Evolutionary conservation across 2,113 vertebrate genomes (phyloP), one percentile per base, ranked within the genome.

Genomic region (Hucho hucho): DNA sequence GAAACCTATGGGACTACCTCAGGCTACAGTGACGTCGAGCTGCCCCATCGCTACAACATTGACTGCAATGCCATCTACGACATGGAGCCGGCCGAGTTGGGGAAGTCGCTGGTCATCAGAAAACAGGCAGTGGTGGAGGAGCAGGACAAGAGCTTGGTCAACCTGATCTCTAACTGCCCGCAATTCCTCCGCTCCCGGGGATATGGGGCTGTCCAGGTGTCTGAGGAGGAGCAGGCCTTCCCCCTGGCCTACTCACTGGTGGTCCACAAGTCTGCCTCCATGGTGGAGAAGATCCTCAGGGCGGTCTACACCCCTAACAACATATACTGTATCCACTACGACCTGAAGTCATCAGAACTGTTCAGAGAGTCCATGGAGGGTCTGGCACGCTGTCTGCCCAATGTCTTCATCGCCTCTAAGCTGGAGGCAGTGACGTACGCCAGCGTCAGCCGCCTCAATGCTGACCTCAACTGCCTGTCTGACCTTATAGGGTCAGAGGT

Each of bases 301-400:
- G 84, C 95, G 12, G 84, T 96, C 65, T 96, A 95, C 64, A 90
- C 85, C 75, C 91, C 24, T 79, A 90, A 94, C 46, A 96, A 96
- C 76, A 78, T 96, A 79, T 96, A 96, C 81, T 96, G 95, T 75
- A 95, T 96, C 61, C 95, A 96, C 88, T 95, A 95, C 80, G 95
- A 96, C 81, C 87, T 75, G 59, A 96, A 96, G 83, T 91, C 95
- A 25, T 43, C 92, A 3, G 79, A 78, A 46, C 65, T 73, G 64
- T 96, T 96, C 84, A 94, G 94, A 83, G 79, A 78, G 65, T 95
- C 95, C 77, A 87, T 96, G 87, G 85, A 91, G 72, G 95, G 91
- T 82, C 77, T 96, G 80, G 94, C 93, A 61, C 93, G 87, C 53
- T 96, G 95, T 78, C 94, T 96, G 70, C 85, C 94, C 58, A 96